Evolutionary conservation across 1,140 invertebrate genomes (phyloP), one percentile per base, ranked within the genome.

Genomic region (Eumeta japonica): DNA sequence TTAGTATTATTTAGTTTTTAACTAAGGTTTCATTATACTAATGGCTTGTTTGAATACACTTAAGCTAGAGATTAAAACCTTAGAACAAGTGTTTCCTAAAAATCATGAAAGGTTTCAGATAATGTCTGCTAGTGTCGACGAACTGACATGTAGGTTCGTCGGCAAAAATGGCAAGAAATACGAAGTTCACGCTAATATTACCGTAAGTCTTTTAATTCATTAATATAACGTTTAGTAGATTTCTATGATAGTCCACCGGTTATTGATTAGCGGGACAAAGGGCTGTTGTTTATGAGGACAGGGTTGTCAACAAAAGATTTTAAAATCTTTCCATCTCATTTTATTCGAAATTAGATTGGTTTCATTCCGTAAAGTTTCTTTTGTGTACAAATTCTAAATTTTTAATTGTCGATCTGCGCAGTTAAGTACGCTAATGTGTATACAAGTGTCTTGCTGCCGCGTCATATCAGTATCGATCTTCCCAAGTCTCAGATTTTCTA

Each of bases 31-130:
- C 39, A 45, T 45, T 38, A 68, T 57, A 64, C 80, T 80, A 80
- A 97, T 97, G 94, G 95, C 94, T 82, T 98, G 96, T 83, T 81
- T 98, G 79, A 93, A 94, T 76, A 94, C 90, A 53, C 82, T 98
- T 56, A 97, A 97, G 80, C 89, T 94, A 81, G 95, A 98, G 85
- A 97, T 98, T 74, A 90, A 91, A 81, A 89, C 92, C 70, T 82
- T 98, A 76, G 92, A 97, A 80, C 85, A 87, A 71, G 85, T 92
- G 60, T 98, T 98, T 80, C 87, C 92, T 36, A 94, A 92, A 82
- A 88, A 85, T 71, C 94, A 98, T 84, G 91, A 96, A 76, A 83
- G 93, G 65, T 98, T 98, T 87, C 92, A 94, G 82, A 91, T 96
- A 77, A 85, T 94, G 75, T 88, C 91, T 63, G 94, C 95, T 55